Evolutionary conservation across 1,140 invertebrate species (phyloP), one percentile per base, ranked within the genome.

Genomic region (Brachionus rubens): DNA sequence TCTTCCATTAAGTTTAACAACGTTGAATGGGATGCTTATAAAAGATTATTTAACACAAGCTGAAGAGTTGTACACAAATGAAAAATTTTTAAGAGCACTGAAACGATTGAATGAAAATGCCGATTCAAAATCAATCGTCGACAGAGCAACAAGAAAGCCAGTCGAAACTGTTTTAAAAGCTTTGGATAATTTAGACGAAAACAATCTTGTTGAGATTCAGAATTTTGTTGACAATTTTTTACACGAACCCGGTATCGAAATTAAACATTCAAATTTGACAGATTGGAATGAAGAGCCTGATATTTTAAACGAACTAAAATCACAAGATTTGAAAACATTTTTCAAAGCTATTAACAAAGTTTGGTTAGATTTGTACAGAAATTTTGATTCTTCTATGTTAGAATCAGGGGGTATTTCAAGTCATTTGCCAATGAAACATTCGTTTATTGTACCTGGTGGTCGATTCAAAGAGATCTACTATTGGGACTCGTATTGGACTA

Each of bases 401-500:
- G 2, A 6, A 1, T 40, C 41, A 16, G 65, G 65, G n/a, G 33
- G 28, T 9, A 26, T 72, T 3, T 72, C 68, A 33, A 72, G 43
- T 41, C 43, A 48, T 24, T 40, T 72, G 28, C 43, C 43, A 19
- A 72, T 50, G 43, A 14, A 50, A n/a, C 43, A 72, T 26, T 21
- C 43, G 21, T 72, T 72, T 21, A 93, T 97, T 77, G 90, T 96
- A 0, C 94, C 94, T 21, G 94, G 94, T 33, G 93, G 93, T 4
- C 85, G 94, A 62, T 97, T 96, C 82, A 80, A 85, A 47, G 89
- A 92, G 12, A 81, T 94, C 80, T 96, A 95, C 82, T 96, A 96
- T 82, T 96, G 93, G 93, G 93, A 96, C 80, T 92, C 92, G 0
- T 96, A 93, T 82, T 96, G 93, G 93, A 93, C 94, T 46, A 86